phyloP scores from a whole-genome alignment of 2,888 invertebrate species.

The Ferrisia virgata region DNA sequence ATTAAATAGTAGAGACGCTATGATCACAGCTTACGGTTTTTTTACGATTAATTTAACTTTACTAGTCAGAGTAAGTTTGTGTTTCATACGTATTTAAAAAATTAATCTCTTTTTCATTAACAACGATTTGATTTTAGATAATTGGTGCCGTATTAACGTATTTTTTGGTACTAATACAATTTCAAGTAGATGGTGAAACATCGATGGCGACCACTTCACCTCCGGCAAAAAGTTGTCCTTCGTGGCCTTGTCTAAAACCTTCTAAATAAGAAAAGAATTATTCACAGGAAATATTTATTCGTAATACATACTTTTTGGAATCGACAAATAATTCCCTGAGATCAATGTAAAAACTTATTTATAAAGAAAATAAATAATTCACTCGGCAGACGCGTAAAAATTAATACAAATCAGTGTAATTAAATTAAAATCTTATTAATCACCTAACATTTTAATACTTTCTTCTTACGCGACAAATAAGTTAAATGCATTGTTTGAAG shows the following conservation, averaged over 20 bases:
- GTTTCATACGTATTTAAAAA: background rate
- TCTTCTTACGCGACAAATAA: background rate
- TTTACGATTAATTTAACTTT: slow-evolving; percentile 47
- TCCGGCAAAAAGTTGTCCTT: slow-evolving; percentile 31
- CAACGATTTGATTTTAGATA: slow-evolving; percentile 41
- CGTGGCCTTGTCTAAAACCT: slow-evolving; percentile 46
- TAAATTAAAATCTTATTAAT: background rate
- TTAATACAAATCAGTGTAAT: background rate
- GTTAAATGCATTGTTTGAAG: background rate
- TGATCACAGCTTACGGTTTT: slow-evolving; percentile 47
- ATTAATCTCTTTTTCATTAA: too few relatives aligned
- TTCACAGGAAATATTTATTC: background rate
- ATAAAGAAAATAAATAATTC: background rate
- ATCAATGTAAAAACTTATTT: slow-evolving; percentile 4
- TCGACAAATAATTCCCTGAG: slow-evolving; percentile 12
- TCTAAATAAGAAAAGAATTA: background rate
- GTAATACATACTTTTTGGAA: background rate
- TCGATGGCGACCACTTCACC: background rate
- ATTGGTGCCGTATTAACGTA: slow-evolving; percentile 48
- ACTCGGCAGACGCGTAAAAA: background rate
- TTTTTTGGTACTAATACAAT: slow-evolving; percentile 48
- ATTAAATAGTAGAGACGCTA: slow-evolving; percentile 45
- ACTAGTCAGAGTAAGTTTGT: slow-evolving; percentile 44
- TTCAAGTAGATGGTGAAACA: slow-evolving; percentile 47
- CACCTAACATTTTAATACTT: background rate